Conservation (phyloP, 2,888 invertebrate genomes). For the Pelosia muscerda region DNA sequence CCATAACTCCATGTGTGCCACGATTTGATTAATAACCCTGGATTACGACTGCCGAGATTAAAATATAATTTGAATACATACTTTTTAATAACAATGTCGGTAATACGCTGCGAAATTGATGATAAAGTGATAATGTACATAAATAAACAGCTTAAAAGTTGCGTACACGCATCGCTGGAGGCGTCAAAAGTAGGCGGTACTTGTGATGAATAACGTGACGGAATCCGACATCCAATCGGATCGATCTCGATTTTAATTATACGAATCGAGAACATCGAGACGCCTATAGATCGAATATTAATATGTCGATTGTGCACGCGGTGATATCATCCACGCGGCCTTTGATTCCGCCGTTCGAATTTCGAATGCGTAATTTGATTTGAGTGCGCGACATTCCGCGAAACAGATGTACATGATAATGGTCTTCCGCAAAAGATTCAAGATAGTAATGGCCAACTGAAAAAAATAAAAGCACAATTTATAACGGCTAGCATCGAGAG, state of each 20-base stretch:
- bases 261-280: constrained; percentile 83
- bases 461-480: constrained; percentile 64
- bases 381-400: constrained; percentile 76
- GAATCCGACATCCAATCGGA: constrained; percentile 82
- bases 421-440: constrained; percentile 69
- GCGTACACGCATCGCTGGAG: constrained; percentile 83
- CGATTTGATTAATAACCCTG: constrained; percentile 74
- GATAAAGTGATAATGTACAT: constrained; percentile 66
- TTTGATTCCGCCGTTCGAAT: constrained; percentile 80
- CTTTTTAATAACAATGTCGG: constrained; percentile 59
- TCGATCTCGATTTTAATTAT: constrained; percentile 85
- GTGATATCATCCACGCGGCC: constrained; percentile 71
- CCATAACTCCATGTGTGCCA: constrained; percentile 56
- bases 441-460: constrained; percentile 58
- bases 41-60: constrained; percentile 65
- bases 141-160: constrained; percentile 76
- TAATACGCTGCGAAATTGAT: constrained; percentile 64
- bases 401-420: constrained; percentile 69
- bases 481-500: constrained; percentile 53
- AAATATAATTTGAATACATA: constrained; percentile 61
- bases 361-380: constrained; percentile 81
- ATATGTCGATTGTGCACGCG: constrained; percentile 81
- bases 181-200: constrained; percentile 85
- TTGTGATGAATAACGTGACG: constrained; percentile 83
- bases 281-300: constrained; percentile 84